These are phyloP conservation scores for Odontomachus brunneus DNA, from an alignment of 1,140 invertebrate genomes.

Conservation along the genomic window DNA sequence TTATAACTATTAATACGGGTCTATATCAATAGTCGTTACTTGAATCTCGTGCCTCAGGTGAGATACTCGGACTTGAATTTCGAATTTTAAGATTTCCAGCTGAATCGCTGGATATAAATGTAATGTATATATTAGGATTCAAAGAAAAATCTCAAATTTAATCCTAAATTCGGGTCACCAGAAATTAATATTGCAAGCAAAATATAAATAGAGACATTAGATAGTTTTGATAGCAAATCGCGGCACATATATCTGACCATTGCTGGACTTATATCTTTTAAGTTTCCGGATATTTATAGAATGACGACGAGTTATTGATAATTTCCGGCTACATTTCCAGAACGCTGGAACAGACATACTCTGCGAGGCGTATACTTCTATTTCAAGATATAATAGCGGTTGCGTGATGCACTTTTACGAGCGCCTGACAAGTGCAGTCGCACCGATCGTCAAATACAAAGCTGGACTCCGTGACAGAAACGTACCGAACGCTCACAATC, in stretches of 20 bases:
- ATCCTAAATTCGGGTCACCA: too few relatives aligned
- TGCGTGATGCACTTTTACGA: conserved; percentile 30
- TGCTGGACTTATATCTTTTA: conserved; percentile 1
- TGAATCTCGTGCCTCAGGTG: too few relatives aligned
- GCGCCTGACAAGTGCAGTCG: conserved; percentile 47
- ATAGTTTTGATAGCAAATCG: background rate
- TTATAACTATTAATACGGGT: too few relatives aligned
- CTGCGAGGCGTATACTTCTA: background rate
- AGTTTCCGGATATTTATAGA: background rate
- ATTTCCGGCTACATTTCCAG: background rate
- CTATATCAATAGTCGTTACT: too few relatives aligned
- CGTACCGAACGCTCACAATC: conserved; percentile 54
- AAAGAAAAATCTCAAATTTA: too few relatives aligned
- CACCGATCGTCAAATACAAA: conserved; percentile 66
- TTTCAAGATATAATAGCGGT: conserved; percentile 1
- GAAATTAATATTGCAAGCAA: too few relatives aligned
- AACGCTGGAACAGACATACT: background rate
- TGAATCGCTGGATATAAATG: too few relatives aligned
- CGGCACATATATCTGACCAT: too few relatives aligned
- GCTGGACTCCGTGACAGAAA: conserved; percentile 51
- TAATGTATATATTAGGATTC: too few relatives aligned
- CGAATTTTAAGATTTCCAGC: too few relatives aligned
- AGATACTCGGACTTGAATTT: too few relatives aligned
- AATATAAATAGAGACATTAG: background rate
- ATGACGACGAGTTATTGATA: background rate